Evolutionary conservation across 2,113 vertebrate genomes (phyloP), one percentile per base, ranked within the genome.

Genomic region (Chloropsis cyanopogon): DNA sequence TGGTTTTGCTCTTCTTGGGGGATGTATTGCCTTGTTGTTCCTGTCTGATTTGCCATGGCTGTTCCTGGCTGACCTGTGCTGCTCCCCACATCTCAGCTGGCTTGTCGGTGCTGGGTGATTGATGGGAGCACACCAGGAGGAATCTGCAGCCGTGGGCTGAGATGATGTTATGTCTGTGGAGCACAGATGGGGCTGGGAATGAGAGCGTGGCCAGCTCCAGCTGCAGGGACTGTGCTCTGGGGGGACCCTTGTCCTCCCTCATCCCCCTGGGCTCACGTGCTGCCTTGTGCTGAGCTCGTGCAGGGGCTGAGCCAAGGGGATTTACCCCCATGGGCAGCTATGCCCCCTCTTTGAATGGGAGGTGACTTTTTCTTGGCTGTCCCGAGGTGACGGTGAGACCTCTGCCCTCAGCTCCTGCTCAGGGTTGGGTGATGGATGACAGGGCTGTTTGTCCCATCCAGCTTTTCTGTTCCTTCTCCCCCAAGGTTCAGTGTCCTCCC

Each of bases 401-500:
- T 44, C 44, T 64, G 54, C 46, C 24, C 31, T 60, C 16, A 46
- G 56, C 42, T 70, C 26, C 70, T 39, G 25, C 61, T 3, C 11
- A 5, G 76, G 26, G 29, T 4, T 29, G 31, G 60, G 9, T 47
- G 29, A 50, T 2, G 15, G 69, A 20, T 22, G 54, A 10, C 16
- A 1, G 0, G 19, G 56, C 41, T 78, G 12, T 46, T 77, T 49
- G 9, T 76, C 17, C 37, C 50, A 41, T 16, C 31, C 50, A 65
- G 17, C 26, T 59, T 29, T 61, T 11, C 80, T 82, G 14, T 72
- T 28, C 17, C 21, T 9, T 50, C 39, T 91, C 9, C 68, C 44
- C 19, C 24, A 95, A 99, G 99, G 96, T 97, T 98, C 92, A 97
- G 93, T 1, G 63, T 99, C 70, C 98, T 99, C 53, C 98, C 98